These are phyloP conservation scores for Chiroxiphia lanceolata DNA, from an alignment of 2,797 vertebrate species.

Conservation along the genomic window DNA sequence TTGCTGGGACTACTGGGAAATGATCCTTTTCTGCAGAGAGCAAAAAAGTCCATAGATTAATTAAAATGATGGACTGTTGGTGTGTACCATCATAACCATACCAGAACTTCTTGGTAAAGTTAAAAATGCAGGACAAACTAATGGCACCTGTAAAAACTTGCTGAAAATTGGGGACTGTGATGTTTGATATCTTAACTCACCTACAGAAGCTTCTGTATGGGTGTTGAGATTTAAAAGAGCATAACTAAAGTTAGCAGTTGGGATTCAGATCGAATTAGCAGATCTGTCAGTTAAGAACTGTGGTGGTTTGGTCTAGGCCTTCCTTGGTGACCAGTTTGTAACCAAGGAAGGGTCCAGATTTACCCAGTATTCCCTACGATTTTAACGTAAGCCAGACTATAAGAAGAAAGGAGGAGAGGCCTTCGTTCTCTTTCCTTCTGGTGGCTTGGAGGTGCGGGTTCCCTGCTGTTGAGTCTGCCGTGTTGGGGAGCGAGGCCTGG, in stretches of 20 bases:
- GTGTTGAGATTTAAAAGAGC: background rate
- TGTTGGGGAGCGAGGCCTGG: no score
- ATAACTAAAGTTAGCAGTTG: background rate
- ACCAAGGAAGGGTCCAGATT: no score
- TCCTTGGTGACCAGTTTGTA: no score
- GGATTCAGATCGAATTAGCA: background rate
- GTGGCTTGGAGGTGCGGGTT: no score
- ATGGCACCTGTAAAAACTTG: background rate
- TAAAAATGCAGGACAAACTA: background rate
- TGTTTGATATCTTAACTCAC: background rate
- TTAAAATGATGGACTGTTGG: background rate
- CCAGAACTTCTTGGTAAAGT: background rate
- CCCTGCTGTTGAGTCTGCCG: no score
- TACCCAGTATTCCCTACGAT: no score
- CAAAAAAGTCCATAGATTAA: background rate
- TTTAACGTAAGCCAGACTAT: no score
- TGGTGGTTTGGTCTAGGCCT: no score
- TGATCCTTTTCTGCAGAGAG: fast-evolving
- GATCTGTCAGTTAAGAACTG: background rate
- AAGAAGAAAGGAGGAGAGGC: no score
- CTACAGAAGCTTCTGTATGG: background rate
- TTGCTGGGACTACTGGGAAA: background rate
- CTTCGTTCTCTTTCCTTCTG: no score
- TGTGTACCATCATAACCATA: background rate
- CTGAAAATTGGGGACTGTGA: background rate